Evolutionary conservation across 2,888 invertebrate species (phyloP), one percentile per base, ranked within the genome.

Genomic region (Tachina grossa): DNA sequence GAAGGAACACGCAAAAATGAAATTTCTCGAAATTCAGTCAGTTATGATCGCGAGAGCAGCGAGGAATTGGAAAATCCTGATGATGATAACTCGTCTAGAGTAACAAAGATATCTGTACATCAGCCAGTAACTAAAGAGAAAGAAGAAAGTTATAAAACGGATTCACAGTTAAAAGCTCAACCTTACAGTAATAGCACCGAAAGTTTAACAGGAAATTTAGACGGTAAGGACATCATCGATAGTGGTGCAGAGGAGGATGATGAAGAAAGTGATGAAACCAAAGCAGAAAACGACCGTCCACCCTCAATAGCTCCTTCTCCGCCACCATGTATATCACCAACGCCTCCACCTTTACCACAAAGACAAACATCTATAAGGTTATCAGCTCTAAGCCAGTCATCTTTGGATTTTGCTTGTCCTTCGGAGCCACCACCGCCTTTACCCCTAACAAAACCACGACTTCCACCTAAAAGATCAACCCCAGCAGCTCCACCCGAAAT

Each of bases 161-260:
- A 76, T 57, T 1, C 71, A 5, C 45, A 65, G 65, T 41, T 55
- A 63, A 85, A 77, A 81, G 63, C 49, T 51, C 84, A 83, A 1
- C 87, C 88, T 75, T 90, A 89, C 31, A 89, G 90, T 41, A 90
- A 91, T 57, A 91, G 91, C 55, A 88, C 89, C 14, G 92, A 91
- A 71, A 87, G 87, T 14, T 87, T 87, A 1, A 81, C 77, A 8
- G 53, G 63, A 1, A 83, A 85, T 41, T 75, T 84, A 2, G 76
- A 85, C 9, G 71, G 63, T 11, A 65, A 76, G 41, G 66, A 80
- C 19, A 11, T n/a, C 10, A 41, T 10, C 43, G 79, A 47, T 3
- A 78, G 77, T 43, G 68, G 68, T 13, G 68, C 43, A n/a, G 71
- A 85, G 13, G 77, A 80, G 4, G 84, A 89, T 6, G 80, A 84